Base-by-base conservation (phyloP, 2,113 vertebrate species). In the Oryzias celebensis region DNA sequence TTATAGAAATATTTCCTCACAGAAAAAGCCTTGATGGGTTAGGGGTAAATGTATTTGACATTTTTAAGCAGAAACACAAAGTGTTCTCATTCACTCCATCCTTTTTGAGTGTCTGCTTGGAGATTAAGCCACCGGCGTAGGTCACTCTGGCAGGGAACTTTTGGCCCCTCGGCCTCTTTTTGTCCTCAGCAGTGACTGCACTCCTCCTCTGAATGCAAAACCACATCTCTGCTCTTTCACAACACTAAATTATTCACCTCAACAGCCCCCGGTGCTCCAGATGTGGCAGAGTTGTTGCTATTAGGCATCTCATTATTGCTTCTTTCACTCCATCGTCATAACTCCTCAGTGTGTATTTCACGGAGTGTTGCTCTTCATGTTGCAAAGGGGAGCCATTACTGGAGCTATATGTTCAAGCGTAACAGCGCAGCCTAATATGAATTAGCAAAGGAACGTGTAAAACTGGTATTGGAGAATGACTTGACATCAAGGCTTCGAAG, bases 211-310 rank as follows among this genome's bases (percentile, higher is more conserved):
- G 72, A 52, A 87, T 81, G 64, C 81, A 31, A 14, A 52, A 31
- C 79, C 78, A 63, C 20, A 68, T 63, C 71, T 84, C 64, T 68
- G 71, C 83, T 84, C 51, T 75, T 68, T 67, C 77, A 68, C 74
- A 81, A n/a, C 75, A 54, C 72, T 90, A 68, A 90, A 90, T 88
- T 68, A 88, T 90, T 90, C 83, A 87, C 76, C 81, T 61, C 53
- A 13, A 58, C 62, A 52, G 78, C 74, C 68, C 15, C n/a, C 28
- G 52, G 69, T 76, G 28, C 62, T 68, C 80, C 74, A 80, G 79
- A 80, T 78, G 82, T 84, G 83, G 73, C 58, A 28, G 63, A 71
- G 73, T 74, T 59, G 58, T 20, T 54, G 64, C 81, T 65, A 68
- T 76, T 81, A 75, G 59, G 59, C 58, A 28, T 63, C 43, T 54